Evolutionary conservation across 2,888 invertebrate species (phyloP).

Genomic region (Junonia oenone): DNA sequence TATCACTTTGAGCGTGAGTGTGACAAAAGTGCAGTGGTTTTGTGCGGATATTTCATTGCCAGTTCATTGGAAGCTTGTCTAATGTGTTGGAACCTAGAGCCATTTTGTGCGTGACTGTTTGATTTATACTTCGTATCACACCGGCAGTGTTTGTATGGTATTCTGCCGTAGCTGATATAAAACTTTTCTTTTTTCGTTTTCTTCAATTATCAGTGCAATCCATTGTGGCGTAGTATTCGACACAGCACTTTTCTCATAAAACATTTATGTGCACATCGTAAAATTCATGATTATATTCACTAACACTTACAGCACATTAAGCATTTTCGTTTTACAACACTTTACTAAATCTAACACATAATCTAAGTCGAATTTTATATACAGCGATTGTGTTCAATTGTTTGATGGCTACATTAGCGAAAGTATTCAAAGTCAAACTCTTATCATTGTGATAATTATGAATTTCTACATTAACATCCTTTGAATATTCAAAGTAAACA

Average conservation of each 20-base stretch:
- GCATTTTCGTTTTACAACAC: conserved; percentile 30
- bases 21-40: conserved; percentile 56
- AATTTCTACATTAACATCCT: conserved; percentile 53
- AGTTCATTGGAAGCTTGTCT: conserved; percentile 50
- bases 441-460: conserved; percentile 68
- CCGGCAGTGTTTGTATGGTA: conserved; percentile 11
- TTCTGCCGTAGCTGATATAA: conserved; percentile 6
- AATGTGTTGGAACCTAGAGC: conserved; percentile 53
- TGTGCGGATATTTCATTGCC: conserved; percentile 48
- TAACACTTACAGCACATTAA: conserved; percentile 31
- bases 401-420: conserved; percentile 53
- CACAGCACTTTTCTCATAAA: conserved; percentile 31
- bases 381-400: conserved; percentile 47
- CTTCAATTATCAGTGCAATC: conserved; percentile 10
- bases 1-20: conserved; percentile 56
- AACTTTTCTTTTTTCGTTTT: conserved; percentile 6
- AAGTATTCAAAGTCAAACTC: conserved; percentile 78
- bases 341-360: conserved; percentile 50
- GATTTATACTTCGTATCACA: conserved; percentile 9
- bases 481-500: conserved; percentile 47
- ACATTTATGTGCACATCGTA: conserved; percentile 24
- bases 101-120: conserved; percentile 61
- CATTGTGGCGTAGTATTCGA: conserved; percentile 15
- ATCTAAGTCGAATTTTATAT: conserved; percentile 38
- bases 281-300: conserved; percentile 14